Base-by-base conservation (phyloP, 2,797 vertebrate species). In the Crossoptilon crossoptilon region DNA sequence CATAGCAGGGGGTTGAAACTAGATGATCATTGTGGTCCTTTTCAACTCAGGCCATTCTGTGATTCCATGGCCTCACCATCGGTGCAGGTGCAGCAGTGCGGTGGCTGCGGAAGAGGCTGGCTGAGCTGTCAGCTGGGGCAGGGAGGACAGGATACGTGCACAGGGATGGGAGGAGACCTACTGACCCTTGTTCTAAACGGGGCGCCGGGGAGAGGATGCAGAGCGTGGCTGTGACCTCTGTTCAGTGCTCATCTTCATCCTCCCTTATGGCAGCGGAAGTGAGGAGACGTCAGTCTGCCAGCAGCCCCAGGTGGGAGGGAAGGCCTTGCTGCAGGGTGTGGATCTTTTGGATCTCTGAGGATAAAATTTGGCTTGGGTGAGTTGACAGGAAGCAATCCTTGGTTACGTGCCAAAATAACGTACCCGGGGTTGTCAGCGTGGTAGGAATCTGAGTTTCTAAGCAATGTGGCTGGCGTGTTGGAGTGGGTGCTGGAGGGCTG, bases 101-200 rank as follows among this genome's bases (percentile, higher is more conserved):
- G 76, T 70, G 56, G 76, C 90, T 70, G 31, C 19, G 84, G 60
- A 43, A 14, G 62, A 70, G 79, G 53, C 80, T 66, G 76, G 58
- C 83, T 58, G 88, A 43, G 67, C 88, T 35, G 19, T 33, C 43
- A 10, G 85, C 84, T 56, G 58, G 2, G 17, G 2, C 0, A 0
- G 35, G 3, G 37, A 74, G 75, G 66, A 75, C 92, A 94, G 95
- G 96, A 96, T 96, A 51, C 1, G 0, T 66, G 63, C 10, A 5
- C 68, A 76, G 72, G 79, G 71, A n/a, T 64, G 89, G 78, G 87
- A 87, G 82, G 79, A 81, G 91, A 77, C 95, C 91, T 93, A 7
- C 69, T 96, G 95, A 93, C 94, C 91, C 93, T 87, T 59, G 27
- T 84, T 91, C 95, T 60, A n/a, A 78, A 46, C 31, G 17, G 43